Percentiles rank a stretch among this genome's conserved stretches.
Evolutionary conservation across 2,113 vertebrate species (phyloP).

Genomic region (Smithornis capensis): DNA sequence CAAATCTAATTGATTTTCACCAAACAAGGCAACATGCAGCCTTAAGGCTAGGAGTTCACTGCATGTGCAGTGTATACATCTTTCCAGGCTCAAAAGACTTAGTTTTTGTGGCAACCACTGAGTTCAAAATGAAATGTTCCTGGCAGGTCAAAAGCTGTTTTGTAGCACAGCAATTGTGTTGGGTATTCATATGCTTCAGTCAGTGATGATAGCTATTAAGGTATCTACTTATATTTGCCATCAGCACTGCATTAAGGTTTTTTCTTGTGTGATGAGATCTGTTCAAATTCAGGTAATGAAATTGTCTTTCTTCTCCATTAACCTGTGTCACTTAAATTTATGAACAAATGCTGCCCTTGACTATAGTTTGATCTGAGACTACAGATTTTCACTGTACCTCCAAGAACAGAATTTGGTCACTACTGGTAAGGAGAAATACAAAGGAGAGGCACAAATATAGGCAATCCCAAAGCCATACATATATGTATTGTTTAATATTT

Average conservation of each 20-base stretch:
- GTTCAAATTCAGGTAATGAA: constrained; percentile 1
- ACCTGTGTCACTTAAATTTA: not conserved
- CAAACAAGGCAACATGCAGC: not conserved
- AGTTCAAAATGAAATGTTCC: not conserved
- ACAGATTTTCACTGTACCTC: not conserved
- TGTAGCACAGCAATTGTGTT: not conserved
- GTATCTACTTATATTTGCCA: not conserved
- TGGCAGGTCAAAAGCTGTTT: not conserved
- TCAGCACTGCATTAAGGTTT: not conserved
- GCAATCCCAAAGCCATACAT: not conserved
- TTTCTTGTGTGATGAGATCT: not conserved
- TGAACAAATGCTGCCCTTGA: not conserved
- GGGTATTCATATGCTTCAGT: not conserved
- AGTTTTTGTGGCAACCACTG: not conserved
- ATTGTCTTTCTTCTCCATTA: constrained; percentile 27
- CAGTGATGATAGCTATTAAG: not conserved
- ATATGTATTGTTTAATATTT: not conserved
- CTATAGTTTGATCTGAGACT: not conserved
- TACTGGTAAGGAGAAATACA: not conserved
- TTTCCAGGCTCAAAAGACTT: not conserved
- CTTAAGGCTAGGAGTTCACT: not conserved
- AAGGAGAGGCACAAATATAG: not conserved
- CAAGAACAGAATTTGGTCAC: not conserved
- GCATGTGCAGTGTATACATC: not conserved
- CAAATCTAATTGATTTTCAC: constrained; percentile 56